phyloP scores from a whole-genome alignment of 2,797 vertebrate species.

The Gallinago nigripennis region DNA sequence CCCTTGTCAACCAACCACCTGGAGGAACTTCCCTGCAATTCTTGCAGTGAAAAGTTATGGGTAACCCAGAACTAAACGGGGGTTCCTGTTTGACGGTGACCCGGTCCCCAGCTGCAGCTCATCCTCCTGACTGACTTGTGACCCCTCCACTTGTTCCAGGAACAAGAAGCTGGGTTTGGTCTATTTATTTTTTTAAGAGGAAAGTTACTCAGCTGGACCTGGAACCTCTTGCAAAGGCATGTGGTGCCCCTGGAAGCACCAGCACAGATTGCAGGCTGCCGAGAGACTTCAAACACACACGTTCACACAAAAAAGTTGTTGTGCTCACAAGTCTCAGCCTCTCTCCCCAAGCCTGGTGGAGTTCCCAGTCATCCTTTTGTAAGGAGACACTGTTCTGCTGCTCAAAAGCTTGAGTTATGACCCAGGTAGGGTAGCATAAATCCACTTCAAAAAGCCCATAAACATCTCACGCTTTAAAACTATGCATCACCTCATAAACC shows the following conservation, averaged over 20 bases:
- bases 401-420: background rate
- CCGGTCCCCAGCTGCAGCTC: background rate
- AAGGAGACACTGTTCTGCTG: background rate
- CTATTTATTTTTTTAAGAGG: background rate
- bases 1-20: background rate
- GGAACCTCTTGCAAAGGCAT: background rate
- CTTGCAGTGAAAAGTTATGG: background rate
- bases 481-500: background rate
- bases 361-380: no score
- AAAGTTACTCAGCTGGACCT: background rate
- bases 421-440: background rate
- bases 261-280: background rate
- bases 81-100: rapidly evolving
- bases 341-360: no score
- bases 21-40: background rate
- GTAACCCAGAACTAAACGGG: background rate
- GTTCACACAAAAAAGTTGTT: background rate
- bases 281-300: background rate
- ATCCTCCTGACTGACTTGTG: background rate
- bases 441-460: background rate
- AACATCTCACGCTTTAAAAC: background rate
- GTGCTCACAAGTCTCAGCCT: background rate
- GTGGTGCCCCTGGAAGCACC: background rate
- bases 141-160: background rate
- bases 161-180: background rate